Evolutionary conservation across 2,113 vertebrate species (phyloP), one percentile per base, ranked within the genome.

Genomic region (Procavia capensis): DNA sequence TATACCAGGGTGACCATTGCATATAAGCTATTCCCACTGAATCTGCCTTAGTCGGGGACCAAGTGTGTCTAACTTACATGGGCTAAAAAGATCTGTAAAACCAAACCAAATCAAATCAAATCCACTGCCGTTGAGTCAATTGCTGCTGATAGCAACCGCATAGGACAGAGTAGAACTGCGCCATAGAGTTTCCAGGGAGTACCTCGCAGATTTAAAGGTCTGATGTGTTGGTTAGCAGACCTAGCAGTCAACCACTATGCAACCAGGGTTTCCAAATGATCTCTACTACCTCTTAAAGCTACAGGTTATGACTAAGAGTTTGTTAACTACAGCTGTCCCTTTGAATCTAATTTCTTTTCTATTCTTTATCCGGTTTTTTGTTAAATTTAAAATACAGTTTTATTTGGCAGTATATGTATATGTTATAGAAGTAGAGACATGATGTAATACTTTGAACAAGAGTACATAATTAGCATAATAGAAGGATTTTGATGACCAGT

Each of bases 401-500:
- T 96, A 94, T 72, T 94, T 90, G 66, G 47, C 68, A 93, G 86
- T 88, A 25, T 88, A n/a, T 54, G 13, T 85, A 78, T 61, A 24
- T 89, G n/a, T 94, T 92, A 79, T 2, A 81, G 45, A 91, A 85
- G 89, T 3, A 6, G 76, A 97, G 88, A 57, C 91, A 64, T 86
- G 90, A 94, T 41, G 76, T 90, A 85, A 95, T 95, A 85, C 86
- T 93, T 94, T 91, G 61, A 88, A 94, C 45, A 88, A 95, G 78
- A 75, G 41, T 70, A 91, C 3, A 39, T 82, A 95, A 83, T 96
- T 95, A 95, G 41, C 91, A 45, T 88, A 92, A 78, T 74, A 88
- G 83, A 85, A 82, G 13, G 59, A 72, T 89, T 97, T 96, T 93
- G 31, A 86, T 95, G 79, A 72, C 25, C 94, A 95, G 80, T 94